Evolutionary conservation across 2,888 invertebrate species (phyloP), one percentile per base, ranked within the genome.

Genomic region (Hermaeophaga mercurialis): DNA sequence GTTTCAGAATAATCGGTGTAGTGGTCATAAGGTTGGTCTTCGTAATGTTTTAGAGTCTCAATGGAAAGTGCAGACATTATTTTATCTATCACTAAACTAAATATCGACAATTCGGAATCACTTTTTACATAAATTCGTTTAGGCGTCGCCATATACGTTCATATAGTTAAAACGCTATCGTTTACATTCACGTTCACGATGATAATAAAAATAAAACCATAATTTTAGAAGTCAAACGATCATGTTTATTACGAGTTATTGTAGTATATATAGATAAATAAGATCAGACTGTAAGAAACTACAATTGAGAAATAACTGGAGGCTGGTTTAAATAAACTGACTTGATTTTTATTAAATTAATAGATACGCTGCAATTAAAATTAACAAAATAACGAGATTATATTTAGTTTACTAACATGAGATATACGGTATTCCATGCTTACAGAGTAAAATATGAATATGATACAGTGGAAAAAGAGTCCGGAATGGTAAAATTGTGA

Each of bases 1-100:
- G 41, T 26, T 33, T 61, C 57, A 17, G 33, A 36, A 46, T 61
- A 61, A 8, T 46, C 47, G 9, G 33, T 34, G 38, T 55, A 46
- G 9, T 41, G 38, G 12, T 54, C 44, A 47, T 12, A n/a, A 26
- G 33, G 43, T 11, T 58, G 34, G 22, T 45, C 33, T n/a, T 55
- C 54, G 24, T 41, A 58, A 24, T 50, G 36, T 11, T 53, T 53
- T 9, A 58, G 28, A 11, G 33, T 36, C 4, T 38, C 46, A 14
- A 45, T 18, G 7, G 58, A 58, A 28, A 36, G 17, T 5, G 24
- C 28, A 9, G 49, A 38, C 43, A 47, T 43, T n/a, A 46, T 56
- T 41, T 46, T 55, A 14, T 28, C 34, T 0, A 41, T 7, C 2
- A 54, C 34, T 12, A 19, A 12, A 2, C 17, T 31, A 41, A 54